Evolutionary conservation across 2,113 vertebrate species (phyloP).

Genomic region (Numenius arquata): DNA sequence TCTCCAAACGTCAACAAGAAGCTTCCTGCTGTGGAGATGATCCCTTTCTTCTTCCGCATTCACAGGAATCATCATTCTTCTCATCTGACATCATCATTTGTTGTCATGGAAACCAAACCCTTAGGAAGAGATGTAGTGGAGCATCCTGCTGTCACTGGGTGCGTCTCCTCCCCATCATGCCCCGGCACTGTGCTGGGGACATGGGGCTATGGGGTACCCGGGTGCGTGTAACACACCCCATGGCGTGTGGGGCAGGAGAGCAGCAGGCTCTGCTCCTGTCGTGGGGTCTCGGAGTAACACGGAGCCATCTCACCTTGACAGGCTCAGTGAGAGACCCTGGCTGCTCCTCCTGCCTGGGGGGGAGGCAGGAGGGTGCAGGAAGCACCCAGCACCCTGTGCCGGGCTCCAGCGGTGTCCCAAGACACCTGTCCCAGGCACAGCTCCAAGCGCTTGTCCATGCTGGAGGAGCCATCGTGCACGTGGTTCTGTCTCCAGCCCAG

Average conservation of each 20-base stretch:
- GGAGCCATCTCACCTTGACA: neutral
- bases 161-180: neutral
- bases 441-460: fast-evolving
- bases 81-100: slow-evolving; percentile 44
- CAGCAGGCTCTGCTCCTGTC: neutral
- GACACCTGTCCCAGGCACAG: neutral
- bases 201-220: neutral
- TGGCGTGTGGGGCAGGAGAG: fast-evolving
- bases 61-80: neutral
- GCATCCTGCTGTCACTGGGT: neutral
- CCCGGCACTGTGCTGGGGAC: neutral
- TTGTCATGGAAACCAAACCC: slow-evolving; percentile 32
- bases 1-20: neutral
- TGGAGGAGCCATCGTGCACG: fast-evolving
- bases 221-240: neutral
- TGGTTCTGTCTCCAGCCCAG: neutral
- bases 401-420: fast-evolving
- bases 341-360: fast-evolving
- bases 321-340: fast-evolving
- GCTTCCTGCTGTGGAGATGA: slow-evolving; percentile 39
- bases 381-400: neutral
- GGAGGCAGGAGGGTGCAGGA: neutral
- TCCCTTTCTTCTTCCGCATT: neutral
- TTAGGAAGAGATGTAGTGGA: neutral
- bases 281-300: neutral